Conservation (phyloP, 2,113 vertebrate species). For the Cyprinus carpio region DNA sequence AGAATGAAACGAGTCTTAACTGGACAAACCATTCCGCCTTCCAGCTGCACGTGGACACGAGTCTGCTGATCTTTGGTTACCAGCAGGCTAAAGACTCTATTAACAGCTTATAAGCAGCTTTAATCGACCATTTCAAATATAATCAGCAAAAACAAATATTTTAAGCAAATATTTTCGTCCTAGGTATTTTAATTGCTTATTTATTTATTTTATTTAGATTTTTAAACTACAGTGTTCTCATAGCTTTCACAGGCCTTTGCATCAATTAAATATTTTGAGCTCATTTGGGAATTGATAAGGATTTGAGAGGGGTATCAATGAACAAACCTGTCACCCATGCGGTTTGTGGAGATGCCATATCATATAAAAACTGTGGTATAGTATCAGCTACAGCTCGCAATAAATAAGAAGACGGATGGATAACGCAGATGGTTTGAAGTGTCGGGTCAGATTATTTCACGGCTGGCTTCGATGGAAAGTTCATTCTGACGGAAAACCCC, state of each 20-base stretch:
- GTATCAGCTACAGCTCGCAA: constrained; percentile 92
- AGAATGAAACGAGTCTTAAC: constrained; percentile 14
- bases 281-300: background rate
- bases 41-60: constrained; percentile 4
- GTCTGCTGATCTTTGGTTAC: background rate
- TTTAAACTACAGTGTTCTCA: background rate
- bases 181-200: too few species aligned
- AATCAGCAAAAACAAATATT: background rate
- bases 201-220: background rate
- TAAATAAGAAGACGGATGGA: constrained; percentile 99
- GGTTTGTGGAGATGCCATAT: constrained; percentile 56
- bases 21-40: constrained; percentile 10
- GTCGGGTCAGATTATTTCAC: constrained; percentile 97
- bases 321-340: constrained; percentile 25
- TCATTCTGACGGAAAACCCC: constrained; percentile 95
- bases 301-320: background rate
- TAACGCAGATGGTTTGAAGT: constrained; percentile 98
- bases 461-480: constrained; percentile 93
- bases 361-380: constrained; percentile 63
- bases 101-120: constrained; percentile 2
- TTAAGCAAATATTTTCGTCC: background rate
- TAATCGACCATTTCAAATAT: background rate
- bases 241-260: background rate
- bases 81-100: background rate
- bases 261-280: background rate